Evolutionary conservation across 2,797 vertebrate genomes (phyloP), one percentile per base, ranked within the genome.

Genomic region (Channa striata): DNA sequence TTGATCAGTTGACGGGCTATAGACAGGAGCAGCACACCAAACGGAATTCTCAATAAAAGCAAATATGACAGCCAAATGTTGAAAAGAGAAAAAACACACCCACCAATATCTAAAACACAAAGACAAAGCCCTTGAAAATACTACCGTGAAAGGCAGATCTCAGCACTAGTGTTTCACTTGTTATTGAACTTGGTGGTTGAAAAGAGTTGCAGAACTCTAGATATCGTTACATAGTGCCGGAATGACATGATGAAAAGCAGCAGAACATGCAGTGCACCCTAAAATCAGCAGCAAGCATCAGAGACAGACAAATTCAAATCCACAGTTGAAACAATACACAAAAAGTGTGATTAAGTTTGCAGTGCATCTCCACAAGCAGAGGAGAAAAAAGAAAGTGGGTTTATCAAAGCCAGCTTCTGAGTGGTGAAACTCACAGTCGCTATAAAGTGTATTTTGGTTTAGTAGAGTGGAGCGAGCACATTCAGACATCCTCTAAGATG

Each of bases 1-100:
- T 72, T 79, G 87, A 87, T 85, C 65, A 72, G 81, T 85, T 89
- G 91, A 91, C 72, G 81, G 87, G 56, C 75, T 82, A 78, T 78
- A 77, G 91, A 92, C 89, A 84, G 85, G 71, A 88, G 78, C 70
- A 61, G 67, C 71, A 76, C 85, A 84, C 66, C 87, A 83, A 89
- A 88, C 64, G 20, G 87, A 91, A 88, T 90, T 73, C 64, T 84
- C 59, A 79, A 88, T 86, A 77, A 91, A 91, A 90, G 86, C 84
- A 89, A 90, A 91, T 90, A 87, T 87, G 91, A 92, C 84, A 88
- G 82, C 67, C 74, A 73, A 88, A 86, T 75, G 74, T 80, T 72
- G 49, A 74, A 79, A 78, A 67, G 50, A 68, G 36, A 37, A 17
- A 50, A 57, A 54, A 79, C 62, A 69, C 80, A 84, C 72, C 44